phyloP scores from a whole-genome alignment of 2,113 vertebrate genomes.

The Erinaceus europaeus region DNA sequence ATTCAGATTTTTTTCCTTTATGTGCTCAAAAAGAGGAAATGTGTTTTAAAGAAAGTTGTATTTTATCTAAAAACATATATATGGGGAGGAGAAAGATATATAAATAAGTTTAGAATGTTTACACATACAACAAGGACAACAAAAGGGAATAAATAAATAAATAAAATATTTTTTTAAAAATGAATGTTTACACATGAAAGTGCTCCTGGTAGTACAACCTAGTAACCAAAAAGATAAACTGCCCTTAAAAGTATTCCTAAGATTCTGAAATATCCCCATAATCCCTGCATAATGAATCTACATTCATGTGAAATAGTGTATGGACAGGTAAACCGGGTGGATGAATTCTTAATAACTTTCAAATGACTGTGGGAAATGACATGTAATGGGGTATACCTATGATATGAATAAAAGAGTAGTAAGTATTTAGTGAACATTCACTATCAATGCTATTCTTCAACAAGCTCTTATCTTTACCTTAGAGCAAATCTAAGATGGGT shows the following conservation, averaged over 20 bases:
- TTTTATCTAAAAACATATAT: conserved; percentile 12
- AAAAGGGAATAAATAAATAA: too few relatives aligned
- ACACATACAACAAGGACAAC: too few relatives aligned
- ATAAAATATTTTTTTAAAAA: too few relatives aligned
- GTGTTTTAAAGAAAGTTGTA: not conserved
- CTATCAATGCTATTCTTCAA: not conserved
- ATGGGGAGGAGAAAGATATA: not conserved
- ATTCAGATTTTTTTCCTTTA: not conserved
- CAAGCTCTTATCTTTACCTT: not conserved
- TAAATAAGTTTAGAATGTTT: not conserved
- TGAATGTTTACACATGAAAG: too few relatives aligned
- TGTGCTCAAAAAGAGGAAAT: conserved; percentile 10
- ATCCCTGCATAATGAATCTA: not conserved
- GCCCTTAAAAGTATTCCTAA: conserved; percentile 1
- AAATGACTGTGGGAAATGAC: conserved; percentile 1
- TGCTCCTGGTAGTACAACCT: not conserved
- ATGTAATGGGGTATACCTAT: not conserved
- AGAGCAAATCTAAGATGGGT: not conserved
- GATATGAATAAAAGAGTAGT: not conserved
- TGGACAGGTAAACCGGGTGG: not conserved
- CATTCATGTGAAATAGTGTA: not conserved
- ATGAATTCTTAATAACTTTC: not conserved
- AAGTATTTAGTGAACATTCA: not conserved
- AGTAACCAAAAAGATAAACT: not conserved
- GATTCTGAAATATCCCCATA: not conserved